phyloP scores from a whole-genome alignment of 2,888 invertebrate genomes.

The Mimachlamys varia region DNA sequence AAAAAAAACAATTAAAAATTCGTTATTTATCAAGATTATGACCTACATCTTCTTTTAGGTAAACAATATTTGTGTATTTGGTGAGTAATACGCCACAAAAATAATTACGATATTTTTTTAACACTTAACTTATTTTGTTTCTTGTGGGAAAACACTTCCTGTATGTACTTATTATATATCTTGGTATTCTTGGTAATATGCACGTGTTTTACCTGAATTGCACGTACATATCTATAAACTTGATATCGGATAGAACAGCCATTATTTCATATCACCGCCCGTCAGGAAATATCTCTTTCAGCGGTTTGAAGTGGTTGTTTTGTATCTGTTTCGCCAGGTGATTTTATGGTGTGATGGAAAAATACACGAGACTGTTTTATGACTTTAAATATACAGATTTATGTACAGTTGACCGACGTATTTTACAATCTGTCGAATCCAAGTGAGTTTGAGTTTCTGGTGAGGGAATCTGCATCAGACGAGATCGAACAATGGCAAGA shows the following conservation, averaged over 20 bases:
- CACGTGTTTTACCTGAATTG: background rate
- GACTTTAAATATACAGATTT: no score
- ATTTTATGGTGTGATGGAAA: background rate
- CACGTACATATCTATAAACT: slow-evolving; percentile 2
- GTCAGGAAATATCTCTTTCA: background rate
- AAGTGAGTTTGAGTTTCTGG: no score
- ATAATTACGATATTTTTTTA: background rate
- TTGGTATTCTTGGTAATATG: background rate
- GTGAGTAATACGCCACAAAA: background rate
- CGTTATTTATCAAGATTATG: no score
- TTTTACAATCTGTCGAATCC: no score
- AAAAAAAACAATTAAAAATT: no score
- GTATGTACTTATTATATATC: background rate
- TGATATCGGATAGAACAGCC: background rate
- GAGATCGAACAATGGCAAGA: no score
- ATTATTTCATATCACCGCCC: background rate
- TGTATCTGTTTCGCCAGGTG: background rate
- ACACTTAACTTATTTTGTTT: background rate
- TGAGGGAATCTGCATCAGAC: no score
- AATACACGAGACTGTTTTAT: no score
- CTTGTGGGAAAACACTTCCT: background rate
- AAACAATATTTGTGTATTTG: background rate
- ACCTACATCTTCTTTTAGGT: background rate
- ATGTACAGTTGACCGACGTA: no score
- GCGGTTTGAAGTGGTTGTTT: background rate